Conservation (phyloP, 2,113 vertebrate genomes). For the Zingel zingel region DNA sequence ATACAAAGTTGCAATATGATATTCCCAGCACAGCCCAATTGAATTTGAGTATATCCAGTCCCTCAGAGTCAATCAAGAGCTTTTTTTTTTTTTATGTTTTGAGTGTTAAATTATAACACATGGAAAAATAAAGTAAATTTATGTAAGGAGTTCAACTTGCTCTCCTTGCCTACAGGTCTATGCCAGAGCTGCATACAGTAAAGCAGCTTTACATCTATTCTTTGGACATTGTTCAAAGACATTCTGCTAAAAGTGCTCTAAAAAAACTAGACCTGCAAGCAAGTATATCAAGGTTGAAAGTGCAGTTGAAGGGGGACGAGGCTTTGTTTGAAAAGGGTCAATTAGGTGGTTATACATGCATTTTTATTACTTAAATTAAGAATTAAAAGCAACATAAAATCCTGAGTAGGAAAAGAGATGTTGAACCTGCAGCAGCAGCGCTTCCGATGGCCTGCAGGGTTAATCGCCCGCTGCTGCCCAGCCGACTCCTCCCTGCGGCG, state of each 20-base stretch:
- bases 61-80: no score
- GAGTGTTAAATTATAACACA: neutral
- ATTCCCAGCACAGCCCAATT: neutral
- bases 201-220: neutral
- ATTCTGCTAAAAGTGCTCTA: neutral
- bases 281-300: neutral
- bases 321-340: neutral
- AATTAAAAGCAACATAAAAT: neutral
- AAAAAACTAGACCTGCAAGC: neutral
- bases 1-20: neutral
- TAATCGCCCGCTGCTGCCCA: slow-evolving; percentile 89
- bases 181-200: neutral
- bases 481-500: slow-evolving; percentile 73
- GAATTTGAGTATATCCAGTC: no score
- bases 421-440: slow-evolving; percentile 94
- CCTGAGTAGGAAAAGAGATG: neutral
- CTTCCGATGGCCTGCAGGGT: slow-evolving; percentile 95
- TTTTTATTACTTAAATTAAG: neutral
- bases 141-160: neutral
- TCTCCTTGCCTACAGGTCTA: neutral
- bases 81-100: neutral
- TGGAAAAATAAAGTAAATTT: neutral
- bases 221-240: neutral
- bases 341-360: neutral
- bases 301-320: neutral